A percentile compares a stretch with the other conserved stretches of the same genome.
Conservation (phyloP, 2,113 vertebrate genomes). For the Dasyprocta punctata region DNA sequence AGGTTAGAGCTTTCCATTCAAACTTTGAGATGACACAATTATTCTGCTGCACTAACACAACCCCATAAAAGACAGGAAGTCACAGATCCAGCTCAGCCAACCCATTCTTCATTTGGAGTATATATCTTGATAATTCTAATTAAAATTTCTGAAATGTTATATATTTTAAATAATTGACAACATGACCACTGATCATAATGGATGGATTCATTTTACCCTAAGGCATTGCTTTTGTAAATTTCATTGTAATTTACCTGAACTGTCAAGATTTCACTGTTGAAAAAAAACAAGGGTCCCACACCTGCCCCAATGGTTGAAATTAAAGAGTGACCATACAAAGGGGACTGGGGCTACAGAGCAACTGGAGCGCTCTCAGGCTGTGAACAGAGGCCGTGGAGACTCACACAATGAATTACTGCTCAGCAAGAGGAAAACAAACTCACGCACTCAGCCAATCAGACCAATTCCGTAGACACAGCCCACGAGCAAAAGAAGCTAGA, state of each 20-base stretch:
- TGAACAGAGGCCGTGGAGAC: background rate
- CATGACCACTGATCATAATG: background rate
- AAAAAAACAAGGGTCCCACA: background rate
- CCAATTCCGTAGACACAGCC: background rate
- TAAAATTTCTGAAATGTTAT: background rate
- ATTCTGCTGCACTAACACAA: background rate
- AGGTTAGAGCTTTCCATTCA: background rate
- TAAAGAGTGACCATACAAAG: background rate
- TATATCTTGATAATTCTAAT: background rate
- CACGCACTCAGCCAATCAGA: background rate
- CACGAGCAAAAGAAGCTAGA: background rate
- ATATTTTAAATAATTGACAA: background rate
- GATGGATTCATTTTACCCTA: background rate
- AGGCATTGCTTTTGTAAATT: background rate
- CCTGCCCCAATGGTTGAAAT: background rate
- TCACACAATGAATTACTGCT: background rate
- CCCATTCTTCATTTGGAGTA: background rate
- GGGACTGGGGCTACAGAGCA: background rate
- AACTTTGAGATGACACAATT: background rate
- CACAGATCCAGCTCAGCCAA: background rate
- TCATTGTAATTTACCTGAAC: background rate
- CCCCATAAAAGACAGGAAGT: background rate
- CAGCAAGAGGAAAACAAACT: background rate
- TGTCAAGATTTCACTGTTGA: background rate
- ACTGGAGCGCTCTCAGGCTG: background rate